Conservation (phyloP, 2,797 vertebrate species). For the Scomberomorus guttatus region DNA sequence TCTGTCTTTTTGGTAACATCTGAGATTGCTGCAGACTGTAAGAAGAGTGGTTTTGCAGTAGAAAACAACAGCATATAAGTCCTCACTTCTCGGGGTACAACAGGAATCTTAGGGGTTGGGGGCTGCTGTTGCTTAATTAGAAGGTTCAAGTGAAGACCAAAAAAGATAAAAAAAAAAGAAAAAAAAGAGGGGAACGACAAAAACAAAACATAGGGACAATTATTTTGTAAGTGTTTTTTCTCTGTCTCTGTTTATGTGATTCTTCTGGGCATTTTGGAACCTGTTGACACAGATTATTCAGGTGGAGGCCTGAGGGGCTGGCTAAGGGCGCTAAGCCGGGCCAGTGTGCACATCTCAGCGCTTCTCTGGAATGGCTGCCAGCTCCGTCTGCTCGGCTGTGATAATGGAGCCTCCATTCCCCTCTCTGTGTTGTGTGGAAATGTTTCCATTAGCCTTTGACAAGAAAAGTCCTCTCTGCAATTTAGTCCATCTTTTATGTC, state of each 20-base stretch:
- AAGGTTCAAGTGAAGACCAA: slow-evolving; percentile 78
- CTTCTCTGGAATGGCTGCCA: slow-evolving; percentile 85
- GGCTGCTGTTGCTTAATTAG: slow-evolving; percentile 73
- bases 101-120: slow-evolving; percentile 38
- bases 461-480: slow-evolving; percentile 88
- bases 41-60: slow-evolving; percentile 21
- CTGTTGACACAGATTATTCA: slow-evolving; percentile 90
- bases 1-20: not conserved
- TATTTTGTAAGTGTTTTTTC: slow-evolving; percentile 82
- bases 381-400: slow-evolving; percentile 87
- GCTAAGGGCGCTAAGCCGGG: slow-evolving; percentile 83
- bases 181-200: slow-evolving; percentile 35
- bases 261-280: slow-evolving; percentile 86
- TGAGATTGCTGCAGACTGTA: slow-evolving; percentile 24
- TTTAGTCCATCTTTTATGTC: slow-evolving; percentile 89
- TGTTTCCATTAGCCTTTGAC: slow-evolving; percentile 90
- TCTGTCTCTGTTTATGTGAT: slow-evolving; percentile 78
- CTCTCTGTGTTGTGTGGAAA: slow-evolving; percentile 86
- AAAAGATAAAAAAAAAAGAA: slow-evolving; percentile 18
- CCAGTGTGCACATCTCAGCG: slow-evolving; percentile 84
- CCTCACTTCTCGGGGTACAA: slow-evolving; percentile 52
- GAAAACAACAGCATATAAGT: slow-evolving; percentile 40
- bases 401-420: slow-evolving; percentile 87
- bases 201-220: slow-evolving; percentile 75
- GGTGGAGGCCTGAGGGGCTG: slow-evolving; percentile 85